phyloP scores from a whole-genome alignment of 2,113 vertebrate species.

The Naja naja region DNA sequence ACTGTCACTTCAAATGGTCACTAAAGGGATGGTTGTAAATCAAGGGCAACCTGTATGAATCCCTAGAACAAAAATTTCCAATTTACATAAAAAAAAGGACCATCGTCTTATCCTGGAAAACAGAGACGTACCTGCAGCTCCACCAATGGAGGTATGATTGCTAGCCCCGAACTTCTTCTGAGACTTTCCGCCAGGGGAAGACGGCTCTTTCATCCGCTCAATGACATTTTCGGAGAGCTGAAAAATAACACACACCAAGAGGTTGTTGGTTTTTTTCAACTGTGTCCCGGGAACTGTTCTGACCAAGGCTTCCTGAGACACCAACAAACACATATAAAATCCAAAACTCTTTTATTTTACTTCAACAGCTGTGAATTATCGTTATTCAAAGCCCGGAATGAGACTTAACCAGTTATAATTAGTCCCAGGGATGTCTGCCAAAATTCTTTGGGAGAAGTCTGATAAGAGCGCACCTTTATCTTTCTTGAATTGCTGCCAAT shows the following conservation, averaged over 20 bases:
- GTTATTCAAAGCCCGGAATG: no score
- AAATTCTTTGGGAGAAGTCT: no score
- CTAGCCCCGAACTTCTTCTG: slow-evolving; percentile 47
- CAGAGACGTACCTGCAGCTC: slow-evolving; percentile 57
- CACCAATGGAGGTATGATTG: slow-evolving; percentile 29
- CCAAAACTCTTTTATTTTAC: no score
- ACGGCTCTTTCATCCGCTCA: slow-evolving; percentile 90
- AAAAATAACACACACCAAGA: slow-evolving; percentile 23
- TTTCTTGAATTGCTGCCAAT: no score
- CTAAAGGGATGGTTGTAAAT: no score
- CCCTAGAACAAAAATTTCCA: not conserved
- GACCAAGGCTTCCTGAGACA: no score
- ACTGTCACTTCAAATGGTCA: no score
- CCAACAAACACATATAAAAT: no score
- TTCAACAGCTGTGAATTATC: no score
- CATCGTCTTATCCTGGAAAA: not conserved
- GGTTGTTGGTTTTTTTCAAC: not conserved
- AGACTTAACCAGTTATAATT: no score
- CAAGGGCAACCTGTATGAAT: not conserved
- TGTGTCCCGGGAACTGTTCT: not conserved
- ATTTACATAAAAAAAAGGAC: not conserved
- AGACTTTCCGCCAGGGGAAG: slow-evolving; percentile 50
- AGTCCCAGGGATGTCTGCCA: no score
- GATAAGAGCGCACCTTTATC: no score
- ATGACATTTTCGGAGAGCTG: slow-evolving; percentile 94